These are phyloP conservation scores for Eunapius fragilis DNA, from an alignment of 37 sponge, comb jelly and placozoan genomes.

Conservation along the genomic window DNA sequence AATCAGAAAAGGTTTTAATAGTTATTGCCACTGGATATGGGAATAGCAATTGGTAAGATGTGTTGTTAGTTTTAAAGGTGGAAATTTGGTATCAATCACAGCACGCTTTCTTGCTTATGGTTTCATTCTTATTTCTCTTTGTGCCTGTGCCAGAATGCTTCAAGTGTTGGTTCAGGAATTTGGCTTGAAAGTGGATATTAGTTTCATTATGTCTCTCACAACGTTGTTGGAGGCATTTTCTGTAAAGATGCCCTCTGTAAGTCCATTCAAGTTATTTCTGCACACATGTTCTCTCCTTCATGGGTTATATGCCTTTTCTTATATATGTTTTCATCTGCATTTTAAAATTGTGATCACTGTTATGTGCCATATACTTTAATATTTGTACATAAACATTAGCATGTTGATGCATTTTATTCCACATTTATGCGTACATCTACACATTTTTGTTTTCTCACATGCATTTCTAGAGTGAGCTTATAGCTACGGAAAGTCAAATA, in stretches of 20 bases:
- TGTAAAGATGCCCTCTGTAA: constrained; percentile 33
- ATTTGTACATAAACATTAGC: neutral
- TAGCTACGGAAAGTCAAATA: constrained; percentile 7
- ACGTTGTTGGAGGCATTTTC: constrained; percentile 49
- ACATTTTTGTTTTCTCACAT: neutral
- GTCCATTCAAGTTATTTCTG: neutral
- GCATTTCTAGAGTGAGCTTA: constrained; percentile 10
- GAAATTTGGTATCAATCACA: too few relatives aligned
- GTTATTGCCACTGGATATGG: too few relatives aligned
- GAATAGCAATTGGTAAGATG: too few relatives aligned
- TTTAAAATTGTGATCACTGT: too few relatives aligned
- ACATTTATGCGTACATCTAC: neutral
- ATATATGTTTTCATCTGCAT: too few relatives aligned
- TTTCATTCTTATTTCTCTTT: neutral
- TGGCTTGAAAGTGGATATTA: constrained; percentile 81
- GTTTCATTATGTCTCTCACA: constrained; percentile 60
- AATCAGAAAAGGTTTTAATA: too few relatives aligned
- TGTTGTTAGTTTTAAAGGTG: too few relatives aligned
- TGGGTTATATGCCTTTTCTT: too few relatives aligned
- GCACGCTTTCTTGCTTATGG: too few relatives aligned
- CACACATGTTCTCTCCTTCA: too few relatives aligned
- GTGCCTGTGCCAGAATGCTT: constrained; percentile 42
- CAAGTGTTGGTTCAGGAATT: constrained; percentile 85
- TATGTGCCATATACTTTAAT: too few relatives aligned
- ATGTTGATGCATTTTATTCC: neutral